phyloP scores from a whole-genome alignment of 2,797 vertebrate genomes.

The Enteromius paludinosus region DNA sequence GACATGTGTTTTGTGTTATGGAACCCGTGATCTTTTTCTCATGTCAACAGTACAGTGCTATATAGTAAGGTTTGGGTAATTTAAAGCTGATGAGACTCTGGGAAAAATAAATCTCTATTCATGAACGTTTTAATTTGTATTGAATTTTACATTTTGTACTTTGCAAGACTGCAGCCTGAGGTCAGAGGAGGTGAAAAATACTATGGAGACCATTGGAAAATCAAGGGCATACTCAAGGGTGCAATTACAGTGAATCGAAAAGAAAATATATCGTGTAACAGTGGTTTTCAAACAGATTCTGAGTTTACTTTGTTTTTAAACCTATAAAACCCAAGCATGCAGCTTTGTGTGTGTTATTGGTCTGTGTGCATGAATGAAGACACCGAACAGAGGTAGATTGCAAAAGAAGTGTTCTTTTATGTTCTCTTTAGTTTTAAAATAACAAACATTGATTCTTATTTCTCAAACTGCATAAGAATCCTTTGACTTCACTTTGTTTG shows the following conservation, averaged over 20 bases:
- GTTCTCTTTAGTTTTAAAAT: neutral
- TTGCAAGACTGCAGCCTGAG: neutral
- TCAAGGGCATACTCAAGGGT: neutral
- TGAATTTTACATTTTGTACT: neutral
- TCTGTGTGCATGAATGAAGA: slow-evolving; percentile 33
- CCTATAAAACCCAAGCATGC: neutral
- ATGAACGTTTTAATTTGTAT: neutral
- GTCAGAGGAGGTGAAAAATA: slow-evolving; percentile 2
- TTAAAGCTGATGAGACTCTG: neutral
- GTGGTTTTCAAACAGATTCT: neutral
- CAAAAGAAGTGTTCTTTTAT: neutral
- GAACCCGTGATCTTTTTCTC: slow-evolving; percentile 27
- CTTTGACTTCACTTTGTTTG: neutral
- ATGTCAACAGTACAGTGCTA: slow-evolving; percentile 1
- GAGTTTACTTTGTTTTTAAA: neutral
- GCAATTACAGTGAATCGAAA: slow-evolving; percentile 8
- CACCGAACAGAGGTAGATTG: neutral
- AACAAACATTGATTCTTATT: neutral
- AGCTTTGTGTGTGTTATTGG: neutral
- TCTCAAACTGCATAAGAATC: neutral
- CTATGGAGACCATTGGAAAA: neutral
- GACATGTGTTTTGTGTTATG: slow-evolving; percentile 20
- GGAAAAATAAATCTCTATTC: neutral
- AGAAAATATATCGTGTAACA: neutral
- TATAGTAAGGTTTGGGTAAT: neutral